A percentile compares a stretch with the other conserved stretches of the same genome.
Evolutionary conservation across 37 sponge, comb jelly and placozoan species (phyloP).

Genomic region (Theonella swinhoei): DNA sequence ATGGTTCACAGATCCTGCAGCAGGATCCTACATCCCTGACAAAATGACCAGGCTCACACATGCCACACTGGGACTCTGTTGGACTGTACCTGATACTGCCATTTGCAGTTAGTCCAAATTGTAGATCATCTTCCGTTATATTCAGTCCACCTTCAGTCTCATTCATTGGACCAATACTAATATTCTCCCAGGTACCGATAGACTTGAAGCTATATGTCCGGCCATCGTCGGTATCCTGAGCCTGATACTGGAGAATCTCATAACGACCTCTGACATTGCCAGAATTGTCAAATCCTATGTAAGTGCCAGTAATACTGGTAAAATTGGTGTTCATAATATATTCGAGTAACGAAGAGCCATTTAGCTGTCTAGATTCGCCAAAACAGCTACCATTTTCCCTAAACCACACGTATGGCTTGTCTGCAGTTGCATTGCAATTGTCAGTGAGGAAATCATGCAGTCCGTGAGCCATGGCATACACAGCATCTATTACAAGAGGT

Average conservation of each 20-base stretch:
- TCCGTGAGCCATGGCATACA: constrained; percentile 67
- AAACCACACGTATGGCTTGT: constrained; percentile 12
- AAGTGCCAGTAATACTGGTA: constrained; percentile 16
- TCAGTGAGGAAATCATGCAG: constrained; percentile 52
- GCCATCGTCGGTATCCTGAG: neutral
- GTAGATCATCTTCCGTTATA: neutral
- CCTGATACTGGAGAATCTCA: constrained; percentile 47
- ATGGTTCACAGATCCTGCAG: constrained; percentile 76
- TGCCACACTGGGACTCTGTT: constrained; percentile 48
- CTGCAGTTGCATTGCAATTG: constrained; percentile 38
- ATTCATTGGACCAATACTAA: neutral
- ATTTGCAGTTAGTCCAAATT: constrained; percentile 54
- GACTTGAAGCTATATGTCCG: constrained; percentile 5
- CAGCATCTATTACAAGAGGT: constrained; percentile 78
- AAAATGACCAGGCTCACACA: constrained; percentile 54
- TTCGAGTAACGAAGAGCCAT: constrained; percentile 10
- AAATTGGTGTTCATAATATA: constrained; percentile 64
- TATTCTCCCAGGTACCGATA: constrained; percentile 57
- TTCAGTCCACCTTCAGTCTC: neutral
- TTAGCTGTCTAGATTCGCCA: constrained; percentile 25
- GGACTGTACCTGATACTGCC: neutral
- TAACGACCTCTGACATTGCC: constrained; percentile 44
- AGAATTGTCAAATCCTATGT: constrained; percentile 39
- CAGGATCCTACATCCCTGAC: constrained; percentile 40
- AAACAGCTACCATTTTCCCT: constrained; percentile 18